These are phyloP conservation scores for Pseudomyrmex dendroicus DNA, from an alignment of 1,140 invertebrate species.

Conservation along the genomic window DNA sequence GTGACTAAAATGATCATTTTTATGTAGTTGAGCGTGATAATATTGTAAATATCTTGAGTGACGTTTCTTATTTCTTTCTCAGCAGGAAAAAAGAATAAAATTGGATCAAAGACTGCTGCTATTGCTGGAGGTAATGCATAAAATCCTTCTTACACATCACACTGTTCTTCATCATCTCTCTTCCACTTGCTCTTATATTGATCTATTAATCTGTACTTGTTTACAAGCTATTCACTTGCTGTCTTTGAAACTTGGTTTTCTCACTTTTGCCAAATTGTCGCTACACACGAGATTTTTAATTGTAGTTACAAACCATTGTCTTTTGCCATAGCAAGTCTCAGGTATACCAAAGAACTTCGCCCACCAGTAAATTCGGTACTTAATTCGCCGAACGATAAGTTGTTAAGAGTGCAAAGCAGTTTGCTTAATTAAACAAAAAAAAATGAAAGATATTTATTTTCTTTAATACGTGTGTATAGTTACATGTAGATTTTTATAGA, in stretches of 20 bases:
- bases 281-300: constrained; percentile 31
- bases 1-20: neutral
- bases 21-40: neutral
- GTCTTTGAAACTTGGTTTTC: constrained; percentile 45
- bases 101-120: constrained; percentile 86
- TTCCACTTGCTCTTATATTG: constrained; percentile 43
- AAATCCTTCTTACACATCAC: constrained; percentile 77
- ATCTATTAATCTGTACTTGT: constrained; percentile 49
- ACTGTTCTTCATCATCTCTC: constrained; percentile 57
- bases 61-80: constrained; percentile 65
- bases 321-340: constrained; percentile 11
- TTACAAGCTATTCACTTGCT: constrained; percentile 14
- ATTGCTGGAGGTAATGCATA: constrained; percentile 88
- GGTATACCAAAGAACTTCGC: constrained; percentile 11
- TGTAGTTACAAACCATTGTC: constrained; percentile 33
- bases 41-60: constrained; percentile 2
- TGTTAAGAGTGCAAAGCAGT: neutral
- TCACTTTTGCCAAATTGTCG: constrained; percentile 26
- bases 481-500: constrained; percentile 9
- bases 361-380: neutral
- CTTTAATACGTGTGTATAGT: constrained; percentile 9
- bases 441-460: neutral
- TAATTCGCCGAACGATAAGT: neutral
- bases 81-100: constrained; percentile 85
- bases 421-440: neutral